phyloP scores from a whole-genome alignment of 1,140 invertebrate genomes.

The Mercenaria mercenaria region DNA sequence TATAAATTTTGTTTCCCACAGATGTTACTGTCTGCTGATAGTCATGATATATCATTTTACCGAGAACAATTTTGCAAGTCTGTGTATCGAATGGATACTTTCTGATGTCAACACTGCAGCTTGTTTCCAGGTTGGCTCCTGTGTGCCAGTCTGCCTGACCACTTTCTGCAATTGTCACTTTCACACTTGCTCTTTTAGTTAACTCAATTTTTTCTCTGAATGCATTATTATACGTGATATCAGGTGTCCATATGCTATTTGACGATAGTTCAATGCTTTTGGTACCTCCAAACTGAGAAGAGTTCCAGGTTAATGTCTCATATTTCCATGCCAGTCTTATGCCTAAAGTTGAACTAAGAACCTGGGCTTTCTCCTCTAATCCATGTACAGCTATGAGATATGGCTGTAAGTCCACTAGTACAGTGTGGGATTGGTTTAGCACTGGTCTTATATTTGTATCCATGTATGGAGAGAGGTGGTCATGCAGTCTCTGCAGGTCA shows the following conservation, averaged over 20 bases:
- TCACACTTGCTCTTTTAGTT: not conserved
- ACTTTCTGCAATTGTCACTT: not conserved
- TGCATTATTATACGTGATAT: constrained; percentile 15
- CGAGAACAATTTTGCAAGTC: not conserved
- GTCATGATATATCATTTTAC: not conserved
- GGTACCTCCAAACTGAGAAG: not conserved
- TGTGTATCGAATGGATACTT: constrained; percentile 47
- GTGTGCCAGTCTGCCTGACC: not conserved
- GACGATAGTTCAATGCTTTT: not conserved
- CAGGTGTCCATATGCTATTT: constrained; percentile 32
- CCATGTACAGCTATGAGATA: not conserved
- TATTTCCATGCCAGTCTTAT: not conserved
- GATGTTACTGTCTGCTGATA: not conserved
- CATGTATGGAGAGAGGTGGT: not conserved
- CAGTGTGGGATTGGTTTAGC: not conserved
- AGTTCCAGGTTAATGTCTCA: constrained; percentile 41
- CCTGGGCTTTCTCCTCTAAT: constrained; percentile 50
- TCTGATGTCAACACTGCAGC: not conserved
- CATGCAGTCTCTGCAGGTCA: not conserved
- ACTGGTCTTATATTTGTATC: not conserved
- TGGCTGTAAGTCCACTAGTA: not conserved
- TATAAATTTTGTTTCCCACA: not conserved
- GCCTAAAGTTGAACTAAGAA: constrained; percentile 10
- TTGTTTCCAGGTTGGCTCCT: not conserved
- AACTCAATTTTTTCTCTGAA: not conserved